These are phyloP conservation scores for Danio rerio DNA, from an alignment of 2,113 vertebrate genomes.

Conservation along the genomic window GRCz12tu NC_133176.1:52625501-52626000, in stretches of 20 bases:
- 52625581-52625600: constrained; percentile 44
- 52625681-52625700: constrained; percentile 44
- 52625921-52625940: constrained; percentile 55
- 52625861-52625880: constrained; percentile 74
- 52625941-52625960: constrained; percentile 40
- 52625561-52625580: constrained; percentile 2
- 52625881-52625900: constrained; percentile 70
- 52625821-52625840: constrained; percentile 78
- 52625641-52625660: constrained; percentile 56
- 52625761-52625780: constrained; percentile 80
- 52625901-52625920: constrained; percentile 73
- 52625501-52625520: constrained; percentile 15
- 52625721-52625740: constrained; percentile 77
- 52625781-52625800: constrained; percentile 72
- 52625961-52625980: background rate
- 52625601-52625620: constrained; percentile 63
- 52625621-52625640: constrained; percentile 58
- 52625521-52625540: constrained; percentile 50
- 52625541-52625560: constrained; percentile 49
- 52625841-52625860: constrained; percentile 79
- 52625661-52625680: constrained; percentile 57
- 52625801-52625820: constrained; percentile 82
- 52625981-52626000: constrained; percentile 47
- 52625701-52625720: constrained; percentile 76
- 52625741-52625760: constrained; percentile 83